phyloP scores from a whole-genome alignment of 2,113 vertebrate genomes.

The Phyllostomus hastatus region DNA sequence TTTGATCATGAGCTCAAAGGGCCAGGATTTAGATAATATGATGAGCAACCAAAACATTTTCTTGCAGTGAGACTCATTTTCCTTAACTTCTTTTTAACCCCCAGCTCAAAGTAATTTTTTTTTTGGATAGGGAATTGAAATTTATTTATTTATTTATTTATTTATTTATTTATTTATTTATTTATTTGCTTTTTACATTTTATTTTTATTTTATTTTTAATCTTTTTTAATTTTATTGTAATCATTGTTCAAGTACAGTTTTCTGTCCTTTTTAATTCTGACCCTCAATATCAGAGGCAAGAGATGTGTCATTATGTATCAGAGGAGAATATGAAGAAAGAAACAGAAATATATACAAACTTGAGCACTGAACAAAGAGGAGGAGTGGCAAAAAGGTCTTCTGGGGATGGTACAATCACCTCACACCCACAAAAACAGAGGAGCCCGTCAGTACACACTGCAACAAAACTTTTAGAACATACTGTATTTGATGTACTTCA shows the following conservation, averaged over 20 bases:
- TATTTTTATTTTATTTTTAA: too few relatives aligned
- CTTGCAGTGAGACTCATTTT: neutral
- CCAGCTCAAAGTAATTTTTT: neutral
- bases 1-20: slow-evolving; percentile 67
- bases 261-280: neutral
- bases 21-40: neutral
- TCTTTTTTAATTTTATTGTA: too few relatives aligned
- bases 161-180: too few relatives aligned
- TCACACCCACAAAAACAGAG: neutral
- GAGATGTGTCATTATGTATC: neutral
- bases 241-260: too few relatives aligned
- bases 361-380: neutral
- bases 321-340: neutral
- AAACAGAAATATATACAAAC: neutral
- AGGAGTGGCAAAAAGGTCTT: neutral
- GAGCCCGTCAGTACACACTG: too few relatives aligned
- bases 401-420: neutral
- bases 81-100: neutral
- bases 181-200: too few relatives aligned
- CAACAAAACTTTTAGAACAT: neutral
- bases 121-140: too few relatives aligned
- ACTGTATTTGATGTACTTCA: neutral
- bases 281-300: neutral
- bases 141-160: too few relatives aligned
- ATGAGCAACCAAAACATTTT: neutral